These are phyloP conservation scores for Calidris pygmaea DNA, from an alignment of 2,113 vertebrate species.

Conservation along the genomic window DNA sequence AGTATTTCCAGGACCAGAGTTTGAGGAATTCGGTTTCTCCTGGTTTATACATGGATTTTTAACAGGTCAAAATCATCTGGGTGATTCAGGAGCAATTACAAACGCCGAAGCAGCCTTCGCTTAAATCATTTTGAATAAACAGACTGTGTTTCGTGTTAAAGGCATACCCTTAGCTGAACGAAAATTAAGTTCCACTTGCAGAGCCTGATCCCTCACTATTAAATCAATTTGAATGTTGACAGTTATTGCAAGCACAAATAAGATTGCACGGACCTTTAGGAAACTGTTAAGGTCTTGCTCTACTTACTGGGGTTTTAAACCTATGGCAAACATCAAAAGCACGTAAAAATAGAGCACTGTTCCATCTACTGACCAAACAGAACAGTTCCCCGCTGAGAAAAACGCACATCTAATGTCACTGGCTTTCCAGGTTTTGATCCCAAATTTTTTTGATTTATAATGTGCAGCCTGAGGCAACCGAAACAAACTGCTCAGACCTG, in stretches of 20 bases:
- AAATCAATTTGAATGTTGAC: background rate
- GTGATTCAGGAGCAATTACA: background rate
- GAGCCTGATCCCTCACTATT: background rate
- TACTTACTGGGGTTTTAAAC: background rate
- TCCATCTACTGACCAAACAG: background rate
- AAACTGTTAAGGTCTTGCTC: background rate
- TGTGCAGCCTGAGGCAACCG: background rate
- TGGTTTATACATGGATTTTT: background rate
- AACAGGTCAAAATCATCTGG: background rate
- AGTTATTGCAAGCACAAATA: background rate
- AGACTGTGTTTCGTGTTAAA: background rate
- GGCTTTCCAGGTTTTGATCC: constrained; percentile 1
- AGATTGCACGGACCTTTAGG: background rate
- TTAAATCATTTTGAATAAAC: background rate
- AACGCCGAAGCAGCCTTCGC: background rate
- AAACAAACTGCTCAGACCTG: constrained; percentile 22
- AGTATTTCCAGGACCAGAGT: background rate
- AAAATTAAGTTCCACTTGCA: background rate
- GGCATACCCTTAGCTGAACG: background rate
- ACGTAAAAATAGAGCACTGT: background rate
- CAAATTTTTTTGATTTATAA: background rate
- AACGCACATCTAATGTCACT: background rate
- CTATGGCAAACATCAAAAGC: background rate
- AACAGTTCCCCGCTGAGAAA: background rate
- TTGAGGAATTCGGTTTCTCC: background rate